These are phyloP conservation scores for Disparrhopalites patrizii DNA, from an alignment of 2,888 invertebrate species.

Conservation along the genomic window DNA sequence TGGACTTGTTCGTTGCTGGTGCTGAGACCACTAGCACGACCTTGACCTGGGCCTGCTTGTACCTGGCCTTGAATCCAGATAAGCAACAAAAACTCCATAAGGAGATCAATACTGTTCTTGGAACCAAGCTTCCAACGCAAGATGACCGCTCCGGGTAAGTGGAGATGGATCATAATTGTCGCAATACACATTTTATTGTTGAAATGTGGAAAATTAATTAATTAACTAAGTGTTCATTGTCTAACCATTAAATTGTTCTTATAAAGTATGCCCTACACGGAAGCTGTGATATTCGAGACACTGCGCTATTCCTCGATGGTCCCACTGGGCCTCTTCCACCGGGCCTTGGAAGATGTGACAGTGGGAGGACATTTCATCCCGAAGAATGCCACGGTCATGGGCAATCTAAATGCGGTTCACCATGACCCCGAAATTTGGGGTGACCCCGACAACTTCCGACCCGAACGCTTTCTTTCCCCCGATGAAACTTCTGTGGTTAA, in stretches of 20 bases:
- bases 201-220: neutral
- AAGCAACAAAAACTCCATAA: conserved; percentile 30
- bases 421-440: conserved; percentile 38
- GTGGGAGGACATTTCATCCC: conserved; percentile 29
- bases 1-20: conserved; percentile 41
- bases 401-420: conserved; percentile 36
- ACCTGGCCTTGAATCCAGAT: conserved; percentile 29
- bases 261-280: conserved; percentile 22
- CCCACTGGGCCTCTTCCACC: conserved; percentile 20
- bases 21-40: conserved; percentile 39
- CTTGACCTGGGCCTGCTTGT: conserved; percentile 36
- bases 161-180: neutral
- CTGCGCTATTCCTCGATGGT: conserved; percentile 23
- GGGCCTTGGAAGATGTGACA: neutral
- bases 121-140: conserved; percentile 15
- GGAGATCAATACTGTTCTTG: conserved; percentile 28
- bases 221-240: neutral
- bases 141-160: conserved; percentile 30
- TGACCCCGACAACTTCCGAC: conserved; percentile 38
- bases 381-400: conserved; percentile 36
- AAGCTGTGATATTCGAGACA: conserved; percentile 22
- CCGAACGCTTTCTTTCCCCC: conserved; percentile 34
- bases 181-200: neutral
- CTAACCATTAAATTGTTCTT: neutral
- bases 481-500: conserved; percentile 31